phyloP scores from a whole-genome alignment of 2,888 invertebrate genomes.

The Pseudococcus longispinus region DNA sequence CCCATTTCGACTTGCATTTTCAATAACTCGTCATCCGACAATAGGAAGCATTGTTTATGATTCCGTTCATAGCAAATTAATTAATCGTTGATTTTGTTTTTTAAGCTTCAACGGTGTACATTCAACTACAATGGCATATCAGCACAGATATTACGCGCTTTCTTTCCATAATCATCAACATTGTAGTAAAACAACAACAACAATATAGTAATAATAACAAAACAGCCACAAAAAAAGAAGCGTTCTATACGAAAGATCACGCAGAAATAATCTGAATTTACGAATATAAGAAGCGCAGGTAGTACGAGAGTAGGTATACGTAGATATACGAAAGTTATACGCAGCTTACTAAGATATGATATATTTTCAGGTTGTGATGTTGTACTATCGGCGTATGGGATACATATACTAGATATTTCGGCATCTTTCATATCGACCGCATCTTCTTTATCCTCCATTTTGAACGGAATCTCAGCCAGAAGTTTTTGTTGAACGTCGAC shows the following conservation, averaged over 20 bases:
- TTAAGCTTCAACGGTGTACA: neutral
- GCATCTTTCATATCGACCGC: conserved; percentile 38
- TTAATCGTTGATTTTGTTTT: neutral
- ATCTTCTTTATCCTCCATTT: conserved; percentile 52
- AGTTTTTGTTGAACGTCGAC: conserved; percentile 52
- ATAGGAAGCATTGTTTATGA: too few relatives aligned
- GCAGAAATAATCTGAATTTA: neutral
- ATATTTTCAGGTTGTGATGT: conserved; percentile 52
- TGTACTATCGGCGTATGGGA: conserved; percentile 51
- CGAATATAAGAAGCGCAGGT: neutral
- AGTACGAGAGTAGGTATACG: neutral
- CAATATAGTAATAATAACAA: neutral
- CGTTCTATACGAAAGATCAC: conserved; percentile 5
- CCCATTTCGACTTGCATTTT: too few relatives aligned
- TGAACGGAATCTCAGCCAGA: conserved; percentile 51
- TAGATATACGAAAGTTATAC: neutral
- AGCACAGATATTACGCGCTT: neutral
- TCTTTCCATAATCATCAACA: neutral
- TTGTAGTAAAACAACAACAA: neutral
- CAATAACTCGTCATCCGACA: too few relatives aligned
- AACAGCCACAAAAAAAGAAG: conserved; percentile 10
- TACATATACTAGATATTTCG: conserved; percentile 37
- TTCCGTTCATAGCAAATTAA: neutral
- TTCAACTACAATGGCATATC: neutral
- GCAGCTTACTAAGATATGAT: conserved; percentile 54